A percentile compares a stretch with the other conserved stretches of the same genome.
phyloP scores from a whole-genome alignment of 2,888 invertebrate genomes.

The Allygus modestus region DNA sequence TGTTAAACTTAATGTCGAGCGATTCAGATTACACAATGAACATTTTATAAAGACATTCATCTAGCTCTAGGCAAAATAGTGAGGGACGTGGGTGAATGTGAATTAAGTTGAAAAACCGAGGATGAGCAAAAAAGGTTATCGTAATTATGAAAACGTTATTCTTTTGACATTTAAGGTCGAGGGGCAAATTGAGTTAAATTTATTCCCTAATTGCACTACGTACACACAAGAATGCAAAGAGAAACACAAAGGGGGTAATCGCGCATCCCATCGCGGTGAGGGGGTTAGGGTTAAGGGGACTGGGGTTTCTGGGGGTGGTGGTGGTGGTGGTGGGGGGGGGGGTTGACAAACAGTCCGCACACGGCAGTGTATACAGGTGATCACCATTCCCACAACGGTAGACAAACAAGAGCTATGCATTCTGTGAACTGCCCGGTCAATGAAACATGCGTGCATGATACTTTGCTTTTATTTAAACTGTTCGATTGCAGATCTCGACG shows the following conservation, averaged over 20 bases:
- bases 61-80: too few relatives aligned
- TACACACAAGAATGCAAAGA: conserved; percentile 14
- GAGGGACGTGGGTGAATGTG: too few relatives aligned
- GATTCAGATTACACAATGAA: too few relatives aligned
- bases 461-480: neutral
- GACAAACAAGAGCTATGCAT: neutral
- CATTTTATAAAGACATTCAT: too few relatives aligned
- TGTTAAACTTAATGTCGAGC: too few relatives aligned
- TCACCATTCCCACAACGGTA: neutral
- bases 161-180: neutral
- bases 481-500: neutral
- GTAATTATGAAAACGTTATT: neutral
- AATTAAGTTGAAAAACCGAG: too few relatives aligned
- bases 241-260: conserved; percentile 31
- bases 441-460: neutral
- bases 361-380: conserved; percentile 12
- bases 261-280: neutral
- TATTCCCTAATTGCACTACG: neutral
- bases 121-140: neutral
- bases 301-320: neutral
- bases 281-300: neutral
- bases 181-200: neutral
- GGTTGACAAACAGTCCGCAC: neutral
- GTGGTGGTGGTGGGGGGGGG: neutral
- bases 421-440: neutral